Base-by-base conservation (phyloP, 2,113 vertebrate species). In the Symphodus melops region DNA sequence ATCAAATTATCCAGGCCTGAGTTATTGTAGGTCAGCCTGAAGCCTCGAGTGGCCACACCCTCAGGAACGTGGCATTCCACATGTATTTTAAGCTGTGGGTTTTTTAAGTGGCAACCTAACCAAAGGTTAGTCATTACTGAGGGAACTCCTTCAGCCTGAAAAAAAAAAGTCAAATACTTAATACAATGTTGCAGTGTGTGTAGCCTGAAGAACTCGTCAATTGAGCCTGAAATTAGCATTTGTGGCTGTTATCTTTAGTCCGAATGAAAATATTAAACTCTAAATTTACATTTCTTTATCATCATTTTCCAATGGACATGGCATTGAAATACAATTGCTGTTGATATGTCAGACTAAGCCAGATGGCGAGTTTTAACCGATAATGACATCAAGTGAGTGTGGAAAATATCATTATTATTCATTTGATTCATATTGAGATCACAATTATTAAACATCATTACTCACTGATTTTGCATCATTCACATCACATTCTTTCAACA, bases 1-100 rank as follows among this genome's bases (percentile, higher is more conserved):
- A 44, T 21, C 4, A 2, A 39, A 28, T 17, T 64, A 52, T 46
- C 11, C 16, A 54, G 16, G 59, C 46, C 1, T 20, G 3, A 53
- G 39, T 72, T 57, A 52, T 33, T 75, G 17, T 49, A 60, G 69
- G 79, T 85, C 77, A 83, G 53, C 20, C 73, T 48, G 36, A 77
- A 51, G 68, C 58, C 54, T 77, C 36, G 1, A 56, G 13, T 17
- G n/a, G 54, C 88, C 58, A 68, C 88, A 83, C 88, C 82, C 84
- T 81, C 20, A 64, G 54, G 42, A 78, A 81, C 57, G 58, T 82
- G 76, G 81, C 79, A 67, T 62, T 83, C 75, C 76, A 68, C 48
- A 75, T 83, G 54, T 84, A 87, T 88, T 88, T 89, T 77, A 75
- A 68, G 70, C 72, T 21, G 56, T 64, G 25, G 81, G 20, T 75